Evolutionary conservation across 2,888 invertebrate species (phyloP).

Genomic region (Dynastes maya): DNA sequence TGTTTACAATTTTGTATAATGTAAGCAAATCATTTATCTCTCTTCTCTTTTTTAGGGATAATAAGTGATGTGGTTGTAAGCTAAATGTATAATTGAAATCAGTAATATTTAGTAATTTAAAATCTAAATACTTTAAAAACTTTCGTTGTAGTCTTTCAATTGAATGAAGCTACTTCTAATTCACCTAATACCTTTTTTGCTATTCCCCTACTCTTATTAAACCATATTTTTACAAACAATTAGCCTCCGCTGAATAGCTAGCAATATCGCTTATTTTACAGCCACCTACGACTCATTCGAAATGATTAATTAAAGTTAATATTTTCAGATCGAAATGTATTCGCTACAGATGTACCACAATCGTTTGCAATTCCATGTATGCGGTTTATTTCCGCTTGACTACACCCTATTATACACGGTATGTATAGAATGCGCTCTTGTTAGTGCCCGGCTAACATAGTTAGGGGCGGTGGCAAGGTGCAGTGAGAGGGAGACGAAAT

Average conservation of each 20-base stretch:
- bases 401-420: slow-evolving; percentile 63
- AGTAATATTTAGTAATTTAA: no score
- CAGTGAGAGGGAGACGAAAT: not conserved
- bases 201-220: not conserved
- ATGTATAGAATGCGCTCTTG: slow-evolving; percentile 41
- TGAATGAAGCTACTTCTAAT: not conserved
- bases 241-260: no score
- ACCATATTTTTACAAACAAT: not conserved
- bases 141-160: no score
- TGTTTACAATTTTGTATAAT: no score
- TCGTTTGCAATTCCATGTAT: slow-evolving; percentile 62
- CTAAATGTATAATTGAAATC: no score
- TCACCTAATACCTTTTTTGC: not conserved
- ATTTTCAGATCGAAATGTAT: slow-evolving; percentile 64
- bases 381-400: slow-evolving; percentile 64
- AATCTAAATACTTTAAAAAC: no score
- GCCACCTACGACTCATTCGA: slow-evolving; percentile 22
- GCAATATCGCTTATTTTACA: not conserved
- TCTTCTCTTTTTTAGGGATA: no score
- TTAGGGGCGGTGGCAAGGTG: not conserved
- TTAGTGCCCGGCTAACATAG: not conserved
- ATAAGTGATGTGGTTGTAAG: no score
- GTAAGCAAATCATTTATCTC: no score
- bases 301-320: slow-evolving; percentile 47
- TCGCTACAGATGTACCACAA: slow-evolving; percentile 65